phyloP scores from a whole-genome alignment of 1,140 invertebrate genomes.

The Leptonema lineaticorne region DNA sequence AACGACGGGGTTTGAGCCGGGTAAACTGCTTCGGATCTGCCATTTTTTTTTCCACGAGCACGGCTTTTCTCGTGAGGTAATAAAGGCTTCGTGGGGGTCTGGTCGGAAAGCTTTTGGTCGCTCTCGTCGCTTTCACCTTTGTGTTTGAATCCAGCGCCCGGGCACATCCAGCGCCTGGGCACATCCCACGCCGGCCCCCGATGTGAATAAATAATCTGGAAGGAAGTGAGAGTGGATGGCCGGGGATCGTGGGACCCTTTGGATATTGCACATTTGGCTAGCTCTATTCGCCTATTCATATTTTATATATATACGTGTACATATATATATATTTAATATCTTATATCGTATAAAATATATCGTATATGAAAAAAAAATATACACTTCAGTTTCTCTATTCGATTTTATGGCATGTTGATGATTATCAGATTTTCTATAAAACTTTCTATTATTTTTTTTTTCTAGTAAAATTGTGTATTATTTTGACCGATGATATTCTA shows the following conservation, averaged over 20 bases:
- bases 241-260: neutral
- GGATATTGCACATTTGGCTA: slow-evolving; percentile 10
- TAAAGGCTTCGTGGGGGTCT: slow-evolving; percentile 22
- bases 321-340: neutral
- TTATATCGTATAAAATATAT: neutral
- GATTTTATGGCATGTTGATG: no score
- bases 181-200: neutral
- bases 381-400: no score
- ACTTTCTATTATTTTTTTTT: no score
- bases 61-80: slow-evolving; percentile 19
- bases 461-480: no score
- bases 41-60: slow-evolving; percentile 16
- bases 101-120: slow-evolving; percentile 14
- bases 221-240: slow-evolving; percentile 32
- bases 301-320: slow-evolving; percentile 1
- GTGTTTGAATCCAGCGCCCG: neutral
- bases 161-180: neutral
- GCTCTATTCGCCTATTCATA: slow-evolving; percentile 21
- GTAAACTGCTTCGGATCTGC: slow-evolving; percentile 23
- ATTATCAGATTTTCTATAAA: no score
- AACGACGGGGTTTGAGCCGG: neutral
- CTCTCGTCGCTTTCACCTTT: slow-evolving; percentile 19
- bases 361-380: no score
- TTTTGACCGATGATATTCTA: no score
- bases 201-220: slow-evolving; percentile 34